A percentile compares a stretch with the other conserved stretches of the same genome.
phyloP scores from a whole-genome alignment of 2,797 vertebrate species.

The Mastacembelus armatus region DNA sequence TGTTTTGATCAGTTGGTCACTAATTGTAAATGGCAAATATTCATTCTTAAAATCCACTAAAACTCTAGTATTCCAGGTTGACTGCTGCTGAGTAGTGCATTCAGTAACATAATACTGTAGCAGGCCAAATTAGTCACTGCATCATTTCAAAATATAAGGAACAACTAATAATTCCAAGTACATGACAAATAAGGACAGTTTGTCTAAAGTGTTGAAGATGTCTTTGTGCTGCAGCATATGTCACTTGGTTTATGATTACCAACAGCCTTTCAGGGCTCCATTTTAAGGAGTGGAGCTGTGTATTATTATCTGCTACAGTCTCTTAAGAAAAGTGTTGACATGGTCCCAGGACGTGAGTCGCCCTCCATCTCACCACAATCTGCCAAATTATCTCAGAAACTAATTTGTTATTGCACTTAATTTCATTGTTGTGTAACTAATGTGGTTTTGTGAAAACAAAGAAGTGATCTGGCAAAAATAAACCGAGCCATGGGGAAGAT shows the following conservation, averaged over 20 bases:
- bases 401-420: conserved; percentile 15
- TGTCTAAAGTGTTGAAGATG: neutral
- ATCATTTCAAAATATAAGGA: no score
- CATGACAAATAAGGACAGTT: neutral
- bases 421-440: conserved; percentile 31
- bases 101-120: neutral
- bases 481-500: conserved; percentile 1
- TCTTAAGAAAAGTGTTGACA: conserved; percentile 20
- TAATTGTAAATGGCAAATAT: conserved; percentile 32
- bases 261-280: neutral
- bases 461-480: conserved; percentile 6
- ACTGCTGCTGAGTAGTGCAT: neutral
- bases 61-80: conserved; percentile 14
- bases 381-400: conserved; percentile 27
- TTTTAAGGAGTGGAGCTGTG: conserved; percentile 3
- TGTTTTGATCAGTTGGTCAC: conserved; percentile 10
- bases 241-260: neutral
- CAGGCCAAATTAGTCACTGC: neutral
- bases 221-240: conserved; percentile 8
- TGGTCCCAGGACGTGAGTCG: conserved; percentile 45
- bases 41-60: conserved; percentile 29
- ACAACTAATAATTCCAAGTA: no score
- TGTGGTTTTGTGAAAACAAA: conserved; percentile 24
- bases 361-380: conserved; percentile 9
- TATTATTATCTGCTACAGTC: conserved; percentile 12